Percentiles rank a stretch among this genome's conserved stretches.
Evolutionary conservation across 2,797 vertebrate genomes (phyloP).

Genomic region (Tympanoctomys barrerae): DNA sequence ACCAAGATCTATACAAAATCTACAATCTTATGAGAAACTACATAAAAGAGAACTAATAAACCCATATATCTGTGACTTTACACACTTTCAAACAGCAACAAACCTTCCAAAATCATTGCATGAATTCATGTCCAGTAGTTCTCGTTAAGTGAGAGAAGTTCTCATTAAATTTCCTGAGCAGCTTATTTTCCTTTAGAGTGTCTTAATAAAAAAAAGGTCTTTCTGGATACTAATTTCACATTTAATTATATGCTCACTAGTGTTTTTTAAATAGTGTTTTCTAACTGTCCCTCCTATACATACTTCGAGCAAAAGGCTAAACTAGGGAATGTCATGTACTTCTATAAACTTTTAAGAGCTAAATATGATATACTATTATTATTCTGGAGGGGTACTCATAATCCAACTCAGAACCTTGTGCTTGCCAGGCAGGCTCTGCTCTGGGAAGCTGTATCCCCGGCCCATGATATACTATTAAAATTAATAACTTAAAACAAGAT

Average conservation of each 20-base stretch:
- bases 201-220: not conserved
- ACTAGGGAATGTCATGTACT: not conserved
- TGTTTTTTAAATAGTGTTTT: not conserved
- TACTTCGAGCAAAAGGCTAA: constrained; percentile 26
- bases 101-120: constrained; percentile 5
- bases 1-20: not conserved
- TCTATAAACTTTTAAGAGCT: constrained; percentile 1
- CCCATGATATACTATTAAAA: constrained; percentile 3
- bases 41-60: not conserved
- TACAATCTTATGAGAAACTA: not conserved
- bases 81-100: not conserved
- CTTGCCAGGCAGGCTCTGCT: too few relatives aligned
- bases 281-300: not conserved
- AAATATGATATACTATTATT: constrained; percentile 1
- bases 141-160: not conserved
- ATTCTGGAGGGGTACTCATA: too few relatives aligned
- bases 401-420: too few relatives aligned
- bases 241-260: not conserved
- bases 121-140: constrained; percentile 15
- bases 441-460: too few relatives aligned
- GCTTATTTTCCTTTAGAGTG: not conserved
- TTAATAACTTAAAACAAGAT: constrained; percentile 1
- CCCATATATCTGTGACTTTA: not conserved
- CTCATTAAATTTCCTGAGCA: not conserved
- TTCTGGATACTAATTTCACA: constrained; percentile 22